Percentiles rank a stretch among this genome's conserved stretches.
Conservation (phyloP, 2,888 invertebrate species). For the Lacanobia oleracea region DNA sequence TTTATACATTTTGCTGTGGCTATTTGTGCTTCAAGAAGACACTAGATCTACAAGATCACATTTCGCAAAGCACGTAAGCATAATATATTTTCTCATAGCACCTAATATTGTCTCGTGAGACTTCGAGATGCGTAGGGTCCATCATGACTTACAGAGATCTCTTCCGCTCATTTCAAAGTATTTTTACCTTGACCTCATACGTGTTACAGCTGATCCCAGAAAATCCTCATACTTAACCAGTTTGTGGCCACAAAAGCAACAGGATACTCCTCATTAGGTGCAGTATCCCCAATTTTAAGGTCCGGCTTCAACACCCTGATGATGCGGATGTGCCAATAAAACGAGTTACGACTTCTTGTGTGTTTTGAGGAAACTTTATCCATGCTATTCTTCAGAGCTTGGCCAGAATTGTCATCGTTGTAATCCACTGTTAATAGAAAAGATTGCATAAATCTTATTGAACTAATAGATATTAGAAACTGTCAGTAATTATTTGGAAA, state of each 20-base stretch:
- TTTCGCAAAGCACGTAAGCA: too few relatives aligned
- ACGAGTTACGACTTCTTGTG: background rate
- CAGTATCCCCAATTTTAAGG: conserved; percentile 28
- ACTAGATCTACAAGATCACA: background rate
- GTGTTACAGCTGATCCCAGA: conserved; percentile 24
- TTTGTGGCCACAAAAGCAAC: conserved; percentile 10
- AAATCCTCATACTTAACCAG: conserved; percentile 1
- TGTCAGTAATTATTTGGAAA: too few relatives aligned
- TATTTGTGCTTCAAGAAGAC: background rate
- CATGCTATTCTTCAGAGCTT: background rate
- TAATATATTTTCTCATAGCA: too few relatives aligned
- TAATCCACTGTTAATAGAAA: too few relatives aligned
- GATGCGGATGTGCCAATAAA: conserved; percentile 48
- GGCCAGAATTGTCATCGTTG: background rate
- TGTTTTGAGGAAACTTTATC: background rate
- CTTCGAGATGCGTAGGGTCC: background rate
- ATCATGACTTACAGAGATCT: background rate
- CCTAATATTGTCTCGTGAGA: background rate
- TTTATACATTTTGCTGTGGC: too few relatives aligned
- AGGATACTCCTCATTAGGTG: conserved; percentile 34
- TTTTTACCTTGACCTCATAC: background rate
- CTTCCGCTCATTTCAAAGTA: background rate
- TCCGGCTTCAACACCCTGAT: background rate
- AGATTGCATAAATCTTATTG: too few relatives aligned
- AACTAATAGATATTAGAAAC: too few relatives aligned